Evolutionary conservation across 2,888 invertebrate species (phyloP).

Genomic region (Sarcophaga variegata): DNA sequence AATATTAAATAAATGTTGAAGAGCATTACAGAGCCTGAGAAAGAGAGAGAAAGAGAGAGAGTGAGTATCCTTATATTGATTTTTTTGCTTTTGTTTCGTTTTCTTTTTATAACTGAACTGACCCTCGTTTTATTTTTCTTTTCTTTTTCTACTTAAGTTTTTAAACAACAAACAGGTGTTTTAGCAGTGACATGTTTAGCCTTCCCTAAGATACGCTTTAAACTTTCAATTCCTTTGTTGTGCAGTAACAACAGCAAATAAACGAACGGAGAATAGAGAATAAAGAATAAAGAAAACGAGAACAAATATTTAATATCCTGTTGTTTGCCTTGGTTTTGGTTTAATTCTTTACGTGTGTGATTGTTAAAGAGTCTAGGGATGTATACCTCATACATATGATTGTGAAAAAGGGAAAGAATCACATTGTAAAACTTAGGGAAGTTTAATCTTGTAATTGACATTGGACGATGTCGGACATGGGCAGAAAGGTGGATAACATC

Average conservation of each 20-base stretch:
- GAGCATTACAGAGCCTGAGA: not conserved
- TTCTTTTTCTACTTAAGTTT: not conserved
- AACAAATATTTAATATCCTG: slow-evolving; percentile 6
- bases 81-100: not conserved
- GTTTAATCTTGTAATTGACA: too few species aligned
- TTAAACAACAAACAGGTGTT: slow-evolving; percentile 37
- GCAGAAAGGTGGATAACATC: too few species aligned
- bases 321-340: slow-evolving; percentile 14
- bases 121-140: not conserved
- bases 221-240: slow-evolving; percentile 34
- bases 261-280: too few species aligned
- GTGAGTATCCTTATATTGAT: not conserved
- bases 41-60: not conserved
- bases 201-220: slow-evolving; percentile 7
- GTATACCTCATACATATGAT: too few species aligned
- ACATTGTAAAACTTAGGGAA: too few species aligned
- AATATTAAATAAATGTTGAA: not conserved
- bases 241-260: not conserved
- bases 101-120: not conserved
- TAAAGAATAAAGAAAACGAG: not conserved
- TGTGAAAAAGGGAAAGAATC: not conserved
- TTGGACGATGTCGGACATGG: too few species aligned
- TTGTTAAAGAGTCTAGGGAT: not conserved
- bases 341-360: not conserved
- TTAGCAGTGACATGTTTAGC: not conserved